These are phyloP conservation scores for Betta splendens DNA, from an alignment of 2,797 vertebrate species.

Conservation along the genomic window DNA sequence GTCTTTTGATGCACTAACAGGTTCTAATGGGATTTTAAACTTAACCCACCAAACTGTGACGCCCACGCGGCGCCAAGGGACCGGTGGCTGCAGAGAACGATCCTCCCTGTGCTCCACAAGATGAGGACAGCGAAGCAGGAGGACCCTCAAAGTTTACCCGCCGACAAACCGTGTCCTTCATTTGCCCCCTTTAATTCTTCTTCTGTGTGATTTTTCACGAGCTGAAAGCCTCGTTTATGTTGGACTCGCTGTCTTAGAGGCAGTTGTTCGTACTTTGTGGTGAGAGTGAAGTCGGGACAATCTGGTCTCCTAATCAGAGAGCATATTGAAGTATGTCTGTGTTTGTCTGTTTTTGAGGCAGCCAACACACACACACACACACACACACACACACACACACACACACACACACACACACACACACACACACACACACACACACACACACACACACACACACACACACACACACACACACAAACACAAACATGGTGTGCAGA, in stretches of 20 bases:
- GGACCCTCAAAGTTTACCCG: slow-evolving; percentile 22
- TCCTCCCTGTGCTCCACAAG: slow-evolving; percentile 11
- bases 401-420: slow-evolving; percentile 49
- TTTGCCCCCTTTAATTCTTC: neutral
- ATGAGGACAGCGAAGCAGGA: slow-evolving; percentile 31
- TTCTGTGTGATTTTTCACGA: neutral
- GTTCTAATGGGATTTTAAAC: slow-evolving; percentile 38
- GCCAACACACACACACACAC: slow-evolving; percentile 60
- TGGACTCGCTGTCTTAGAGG: slow-evolving; percentile 28
- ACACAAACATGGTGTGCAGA: slow-evolving; percentile 62
- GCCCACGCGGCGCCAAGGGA: slow-evolving; percentile 46
- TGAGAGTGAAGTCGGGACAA: slow-evolving; percentile 54
- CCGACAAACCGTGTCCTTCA: slow-evolving; percentile 16
- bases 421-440: slow-evolving; percentile 1
- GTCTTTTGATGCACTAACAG: slow-evolving; percentile 20
- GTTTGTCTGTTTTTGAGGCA: slow-evolving; percentile 63
- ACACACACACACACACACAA: slow-evolving; percentile 23
- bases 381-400: neutral
- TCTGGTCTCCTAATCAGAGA: slow-evolving; percentile 51
- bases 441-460: too few relatives aligned
- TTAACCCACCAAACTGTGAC: slow-evolving; percentile 37
- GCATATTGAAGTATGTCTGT: slow-evolving; percentile 69
- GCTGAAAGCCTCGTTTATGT: slow-evolving; percentile 13
- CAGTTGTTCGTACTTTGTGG: slow-evolving; percentile 44
- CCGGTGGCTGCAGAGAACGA: slow-evolving; percentile 31